Base-by-base conservation (phyloP, 2,113 vertebrate species). In the Emydura subglobosa region DNA sequence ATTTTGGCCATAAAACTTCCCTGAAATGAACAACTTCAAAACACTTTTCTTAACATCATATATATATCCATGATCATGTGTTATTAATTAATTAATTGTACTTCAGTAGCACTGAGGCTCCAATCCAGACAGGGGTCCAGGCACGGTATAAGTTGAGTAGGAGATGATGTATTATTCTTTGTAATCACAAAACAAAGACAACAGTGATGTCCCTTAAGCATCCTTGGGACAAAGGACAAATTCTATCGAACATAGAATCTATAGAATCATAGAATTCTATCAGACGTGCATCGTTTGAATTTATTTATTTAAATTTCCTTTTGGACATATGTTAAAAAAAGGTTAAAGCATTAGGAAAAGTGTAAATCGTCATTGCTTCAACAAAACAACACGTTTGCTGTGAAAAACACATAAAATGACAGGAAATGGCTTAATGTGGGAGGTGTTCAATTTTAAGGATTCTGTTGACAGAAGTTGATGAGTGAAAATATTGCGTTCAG, bases 391-490 rank as follows among this genome's bases (percentile, higher is more conserved):
- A 65, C 47, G 34, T 89, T 98, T 90, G 94, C 79, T 96, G 96
- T 98, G 97, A 96, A 96, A 97, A 97, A 95, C 81, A 91, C 94
- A 94, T 97, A 96, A 98, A 98, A 98, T 96, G 83, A 95, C 97
- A 98, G 98, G 98, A 98, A 98, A 98, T 90, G 90, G 95, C 85
- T 97, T 96, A 95, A 90, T 96, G 95, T 97, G 92, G 92, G 97
- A 98, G 97, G 97, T 98, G 98, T 97, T 97, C 91, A 51, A 94
- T 97, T 90, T 96, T 91, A 93, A 97, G 96, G 85, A 57, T 92
- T 96, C 91, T 98, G 97, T 97, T 98, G 97, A 98, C 98, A 98
- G 97, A 97, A 97, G 91, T 88, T 84, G 97, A 96, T 92, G 93
- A 93, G 82, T 96, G 87, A 97, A 97, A 94, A 96, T 96, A 97